Evolutionary conservation across 2,113 vertebrate species (phyloP).

Genomic region (Apeltes quadracus): DNA sequence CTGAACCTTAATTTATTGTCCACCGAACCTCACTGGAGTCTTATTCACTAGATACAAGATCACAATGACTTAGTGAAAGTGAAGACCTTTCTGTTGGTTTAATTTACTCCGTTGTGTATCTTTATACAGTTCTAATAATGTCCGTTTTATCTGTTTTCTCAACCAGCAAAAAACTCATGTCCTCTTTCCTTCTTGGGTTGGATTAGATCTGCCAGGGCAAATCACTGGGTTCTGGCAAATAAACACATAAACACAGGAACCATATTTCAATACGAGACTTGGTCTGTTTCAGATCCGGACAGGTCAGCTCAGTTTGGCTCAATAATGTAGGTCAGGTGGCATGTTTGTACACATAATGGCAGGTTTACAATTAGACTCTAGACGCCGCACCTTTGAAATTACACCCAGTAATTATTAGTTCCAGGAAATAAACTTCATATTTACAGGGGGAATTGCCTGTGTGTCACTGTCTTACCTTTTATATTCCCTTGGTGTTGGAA

Average conservation of each 20-base stretch:
- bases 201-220: neutral
- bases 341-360: neutral
- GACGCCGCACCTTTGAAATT: neutral
- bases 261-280: neutral
- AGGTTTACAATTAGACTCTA: neutral
- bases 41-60: neutral
- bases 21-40: neutral
- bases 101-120: neutral
- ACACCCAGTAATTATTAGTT: neutral
- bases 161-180: neutral
- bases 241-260: neutral
- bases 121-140: neutral
- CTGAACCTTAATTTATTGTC: neutral
- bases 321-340: neutral
- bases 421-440: conserved; percentile 3
- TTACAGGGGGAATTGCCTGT: fast-evolving
- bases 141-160: neutral
- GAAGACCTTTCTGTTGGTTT: neutral
- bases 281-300: neutral
- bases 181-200: neutral
- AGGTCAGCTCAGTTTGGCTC: neutral
- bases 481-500: neutral
- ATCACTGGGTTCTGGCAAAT: conserved; percentile 8
- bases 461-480: neutral
- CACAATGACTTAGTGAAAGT: neutral